Percentiles rank a stretch among this genome's conserved stretches.
These are phyloP conservation scores for Cinclus cinclus DNA, from an alignment of 2,113 vertebrate genomes.

Conservation along the genomic window DNA sequence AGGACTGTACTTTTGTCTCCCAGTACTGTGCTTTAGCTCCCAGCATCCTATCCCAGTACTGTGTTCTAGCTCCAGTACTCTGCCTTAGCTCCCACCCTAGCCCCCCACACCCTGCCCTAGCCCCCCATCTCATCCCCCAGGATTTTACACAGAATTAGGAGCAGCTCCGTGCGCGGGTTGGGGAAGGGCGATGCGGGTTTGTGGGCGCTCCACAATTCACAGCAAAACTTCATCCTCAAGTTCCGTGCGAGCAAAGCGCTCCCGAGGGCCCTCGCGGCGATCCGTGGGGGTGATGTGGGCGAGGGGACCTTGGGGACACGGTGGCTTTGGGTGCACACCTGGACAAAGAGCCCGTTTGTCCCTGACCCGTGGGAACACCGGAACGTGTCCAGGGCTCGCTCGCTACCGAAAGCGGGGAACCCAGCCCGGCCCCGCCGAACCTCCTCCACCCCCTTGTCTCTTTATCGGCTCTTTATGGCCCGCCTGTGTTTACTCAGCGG, in stretches of 20 bases:
- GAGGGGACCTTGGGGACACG: rapidly evolving
- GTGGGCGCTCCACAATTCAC: rapidly evolving
- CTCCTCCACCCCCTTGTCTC: not conserved
- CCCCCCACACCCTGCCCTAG: not conserved
- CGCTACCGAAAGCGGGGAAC: no score
- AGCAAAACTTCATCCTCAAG: not conserved
- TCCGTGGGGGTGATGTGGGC: not conserved
- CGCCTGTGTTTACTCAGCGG: not conserved
- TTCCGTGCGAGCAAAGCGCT: not conserved
- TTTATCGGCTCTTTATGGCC: not conserved
- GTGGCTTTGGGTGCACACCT: not conserved
- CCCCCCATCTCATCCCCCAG: not conserved
- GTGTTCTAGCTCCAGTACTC: not conserved
- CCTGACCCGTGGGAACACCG: not conserved
- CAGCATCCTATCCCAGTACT: not conserved
- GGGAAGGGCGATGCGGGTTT: not conserved
- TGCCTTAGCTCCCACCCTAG: not conserved
- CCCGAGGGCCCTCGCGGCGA: not conserved
- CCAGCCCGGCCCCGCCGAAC: not conserved
- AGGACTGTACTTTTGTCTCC: not conserved
- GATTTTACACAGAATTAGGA: not conserved
- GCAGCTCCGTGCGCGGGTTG: not conserved
- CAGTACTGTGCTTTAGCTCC: not conserved
- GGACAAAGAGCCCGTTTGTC: slow-evolving; percentile 9
- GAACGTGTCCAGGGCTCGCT: rapidly evolving